These are phyloP conservation scores for Hystrix brachyura DNA, from an alignment of 2,113 vertebrate genomes.

Conservation along the genomic window DNA sequence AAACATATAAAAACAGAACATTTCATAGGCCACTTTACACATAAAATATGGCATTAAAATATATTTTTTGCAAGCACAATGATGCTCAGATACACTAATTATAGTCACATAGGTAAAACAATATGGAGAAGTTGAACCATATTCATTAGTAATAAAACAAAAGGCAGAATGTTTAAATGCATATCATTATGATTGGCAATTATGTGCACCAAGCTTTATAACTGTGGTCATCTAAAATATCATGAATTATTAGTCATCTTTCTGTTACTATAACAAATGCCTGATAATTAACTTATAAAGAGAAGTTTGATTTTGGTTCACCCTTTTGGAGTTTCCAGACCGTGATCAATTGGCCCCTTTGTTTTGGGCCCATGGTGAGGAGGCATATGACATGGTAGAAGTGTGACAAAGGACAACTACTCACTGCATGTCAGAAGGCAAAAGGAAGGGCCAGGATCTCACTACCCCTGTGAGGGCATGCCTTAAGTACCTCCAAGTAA, in stretches of 20 bases:
- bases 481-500: background rate
- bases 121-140: background rate
- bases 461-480: background rate
- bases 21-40: background rate
- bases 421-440: background rate
- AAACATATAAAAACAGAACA: background rate
- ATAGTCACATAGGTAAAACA: background rate
- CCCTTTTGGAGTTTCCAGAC: background rate
- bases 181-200: background rate
- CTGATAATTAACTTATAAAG: background rate
- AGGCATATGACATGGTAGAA: background rate
- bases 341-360: background rate
- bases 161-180: background rate
- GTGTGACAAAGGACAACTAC: background rate
- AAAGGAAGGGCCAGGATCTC: background rate
- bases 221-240: background rate
- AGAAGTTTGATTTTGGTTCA: background rate
- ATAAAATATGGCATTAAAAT: background rate
- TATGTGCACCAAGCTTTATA: background rate
- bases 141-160: background rate
- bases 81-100: background rate
- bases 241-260: background rate
- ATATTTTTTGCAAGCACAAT: background rate
- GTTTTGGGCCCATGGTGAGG: background rate
- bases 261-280: background rate